Base-by-base conservation (phyloP, 2,797 vertebrate species). In the Hephaestus fuliginosus region DNA sequence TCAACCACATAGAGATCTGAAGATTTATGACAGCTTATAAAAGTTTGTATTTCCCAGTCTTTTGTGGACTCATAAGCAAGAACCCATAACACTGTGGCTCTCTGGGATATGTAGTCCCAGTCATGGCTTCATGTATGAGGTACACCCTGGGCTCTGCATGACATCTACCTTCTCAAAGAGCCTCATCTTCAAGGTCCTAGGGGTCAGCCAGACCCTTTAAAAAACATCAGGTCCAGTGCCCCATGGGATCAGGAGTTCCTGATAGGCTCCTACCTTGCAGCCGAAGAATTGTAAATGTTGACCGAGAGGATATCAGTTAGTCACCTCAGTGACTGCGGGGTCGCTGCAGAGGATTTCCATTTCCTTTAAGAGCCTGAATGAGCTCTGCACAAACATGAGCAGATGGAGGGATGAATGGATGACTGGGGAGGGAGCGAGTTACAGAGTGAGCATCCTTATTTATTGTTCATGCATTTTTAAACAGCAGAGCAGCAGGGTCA, bases 391-490 rank as follows among this genome's bases (percentile, higher is more conserved):
- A 95, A 95, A 95, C 92, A 94, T 63, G 88, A 86, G 82, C 84
- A 83, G 88, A 84, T 83, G 82, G 82, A 82, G 51, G 56, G 83
- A 74, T 69, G 55, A 65, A 78, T 62, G 62, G 67, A 76, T 36
- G 72, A 80, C 82, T 20, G 48, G 64, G 56, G 58, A 76, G 88
- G 61, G 79, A 65, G 81, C 18, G 20, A 62, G 76, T 63, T 18
- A 55, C 43, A 69, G 60, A 71, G 56, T 56, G 71, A 85, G 73
- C 68, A 75, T 93, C 92, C 92, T 90, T 95, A 93, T 96, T 96
- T 95, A 95, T 93, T 93, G 91, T 93, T 92, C 95, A 96, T 96
- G 91, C 91, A 96, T 95, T 95, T 95, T 96, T 95, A 95, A 96
- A 92, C 85, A 93, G 93, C 81, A 69, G 92, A 92, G 70, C 89